Percentiles rank a stretch among this genome's conserved stretches.
These are phyloP conservation scores for Hemitrygon akajei DNA, from an alignment of 2,797 vertebrate species.

Conservation along the genomic window DNA sequence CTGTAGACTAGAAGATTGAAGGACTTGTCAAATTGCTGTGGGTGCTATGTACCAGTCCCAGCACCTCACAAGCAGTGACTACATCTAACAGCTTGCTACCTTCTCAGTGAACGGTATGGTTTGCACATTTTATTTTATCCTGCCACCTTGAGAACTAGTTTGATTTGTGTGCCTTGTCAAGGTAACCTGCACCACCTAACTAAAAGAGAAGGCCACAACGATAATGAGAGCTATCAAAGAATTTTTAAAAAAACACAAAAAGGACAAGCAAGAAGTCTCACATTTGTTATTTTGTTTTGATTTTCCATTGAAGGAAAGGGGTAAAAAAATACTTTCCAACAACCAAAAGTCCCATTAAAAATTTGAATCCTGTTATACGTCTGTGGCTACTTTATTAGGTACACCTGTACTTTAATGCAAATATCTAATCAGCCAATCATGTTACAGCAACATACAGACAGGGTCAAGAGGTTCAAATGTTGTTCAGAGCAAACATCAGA, in stretches of 20 bases:
- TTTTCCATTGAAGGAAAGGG: no score
- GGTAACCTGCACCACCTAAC: not conserved
- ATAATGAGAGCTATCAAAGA: not conserved
- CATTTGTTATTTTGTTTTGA: not conserved
- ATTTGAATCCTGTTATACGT: not conserved
- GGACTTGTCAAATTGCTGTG: not conserved
- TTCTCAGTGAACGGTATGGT: not conserved
- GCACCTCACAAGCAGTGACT: not conserved
- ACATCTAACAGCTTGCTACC: not conserved
- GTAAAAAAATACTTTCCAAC: not conserved
- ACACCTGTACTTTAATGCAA: no score
- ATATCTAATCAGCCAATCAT: no score
- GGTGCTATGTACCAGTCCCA: not conserved
- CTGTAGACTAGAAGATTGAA: not conserved
- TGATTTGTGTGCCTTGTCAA: not conserved
- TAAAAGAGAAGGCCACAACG: not conserved
- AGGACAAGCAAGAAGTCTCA: not conserved
- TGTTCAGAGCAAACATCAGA: no score
- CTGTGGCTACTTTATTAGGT: no score
- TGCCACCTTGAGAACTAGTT: not conserved
- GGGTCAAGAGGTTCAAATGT: no score
- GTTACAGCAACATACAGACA: no score
- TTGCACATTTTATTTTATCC: not conserved
- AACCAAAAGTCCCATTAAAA: not conserved
- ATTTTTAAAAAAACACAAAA: not conserved